phyloP scores from a whole-genome alignment of 2,113 vertebrate species.

The Colaptes auratus region DNA sequence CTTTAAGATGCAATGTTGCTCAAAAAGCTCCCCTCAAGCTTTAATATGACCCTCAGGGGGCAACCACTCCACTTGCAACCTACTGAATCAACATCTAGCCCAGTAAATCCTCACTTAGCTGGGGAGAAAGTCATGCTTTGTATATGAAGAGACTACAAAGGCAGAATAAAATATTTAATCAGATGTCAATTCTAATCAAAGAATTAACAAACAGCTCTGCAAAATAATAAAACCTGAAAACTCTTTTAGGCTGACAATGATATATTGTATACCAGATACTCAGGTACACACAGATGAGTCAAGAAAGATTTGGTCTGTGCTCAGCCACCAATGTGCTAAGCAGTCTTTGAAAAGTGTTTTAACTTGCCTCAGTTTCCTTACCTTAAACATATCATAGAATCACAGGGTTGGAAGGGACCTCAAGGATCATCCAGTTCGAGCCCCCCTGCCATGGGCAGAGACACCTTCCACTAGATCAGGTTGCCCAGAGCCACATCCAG shows the following conservation, averaged over 20 bases:
- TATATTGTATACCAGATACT: background rate
- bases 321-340: background rate
- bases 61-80: conserved; percentile 73
- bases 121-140: conserved; percentile 42
- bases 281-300: background rate
- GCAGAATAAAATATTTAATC: conserved; percentile 47
- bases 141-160: conserved; percentile 34
- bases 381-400: background rate
- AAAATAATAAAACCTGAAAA: conserved; percentile 20
- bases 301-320: background rate
- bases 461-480: no score
- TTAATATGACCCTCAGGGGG: conserved; percentile 77
- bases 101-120: conserved; percentile 76
- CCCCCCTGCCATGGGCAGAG: no score
- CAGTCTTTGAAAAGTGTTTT: background rate
- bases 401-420: no score
- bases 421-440: no score
- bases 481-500: no score
- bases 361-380: background rate
- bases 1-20: conserved; percentile 75
- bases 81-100: conserved; percentile 79
- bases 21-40: conserved; percentile 75
- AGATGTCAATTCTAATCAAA: conserved; percentile 16
- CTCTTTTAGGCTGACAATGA: background rate
- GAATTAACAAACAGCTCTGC: background rate